These are phyloP conservation scores for Scelioninae gen. 1 DNA, from an alignment of 2,888 invertebrate genomes.

Conservation along the genomic window DNA sequence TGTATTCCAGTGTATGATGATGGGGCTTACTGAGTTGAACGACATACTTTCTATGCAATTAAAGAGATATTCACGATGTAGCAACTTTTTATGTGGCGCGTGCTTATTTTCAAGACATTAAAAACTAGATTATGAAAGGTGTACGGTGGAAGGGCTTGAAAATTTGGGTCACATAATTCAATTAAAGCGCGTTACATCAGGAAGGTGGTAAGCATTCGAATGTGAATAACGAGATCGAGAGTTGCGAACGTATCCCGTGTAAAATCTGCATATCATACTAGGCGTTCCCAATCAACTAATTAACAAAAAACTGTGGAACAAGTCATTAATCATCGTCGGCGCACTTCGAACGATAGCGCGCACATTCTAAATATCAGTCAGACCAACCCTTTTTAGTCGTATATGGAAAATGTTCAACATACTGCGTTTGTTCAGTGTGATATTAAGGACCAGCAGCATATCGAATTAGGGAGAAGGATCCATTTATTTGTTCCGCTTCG, in stretches of 20 bases:
- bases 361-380: slow-evolving; percentile 80
- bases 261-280: slow-evolving; percentile 84
- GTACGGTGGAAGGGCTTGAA: too few species aligned
- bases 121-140: too few species aligned
- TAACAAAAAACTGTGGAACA: slow-evolving; percentile 81
- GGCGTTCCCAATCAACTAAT: slow-evolving; percentile 84
- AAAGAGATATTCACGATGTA: slow-evolving; percentile 16
- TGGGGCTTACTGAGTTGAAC: slow-evolving; percentile 26
- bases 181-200: slow-evolving; percentile 35
- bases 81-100: too few species aligned
- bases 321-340: slow-evolving; percentile 82
- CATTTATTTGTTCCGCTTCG: slow-evolving; percentile 60
- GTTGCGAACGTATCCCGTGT: slow-evolving; percentile 77
- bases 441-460: slow-evolving; percentile 63
- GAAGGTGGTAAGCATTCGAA: slow-evolving; percentile 69
- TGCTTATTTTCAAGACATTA: too few species aligned
- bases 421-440: slow-evolving; percentile 66
- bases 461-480: slow-evolving; percentile 58
- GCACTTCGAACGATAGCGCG: too few species aligned
- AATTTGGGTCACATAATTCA: slow-evolving; percentile 25
- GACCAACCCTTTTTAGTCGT: slow-evolving; percentile 80
- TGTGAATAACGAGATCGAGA: slow-evolving; percentile 75
- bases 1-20: slow-evolving; percentile 78
- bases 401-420: slow-evolving; percentile 59
- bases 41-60: slow-evolving; percentile 54